A percentile compares a stretch with the other conserved stretches of the same genome.
Conservation (phyloP, 1,140 invertebrate genomes). For the Atta cephalotes region DNA sequence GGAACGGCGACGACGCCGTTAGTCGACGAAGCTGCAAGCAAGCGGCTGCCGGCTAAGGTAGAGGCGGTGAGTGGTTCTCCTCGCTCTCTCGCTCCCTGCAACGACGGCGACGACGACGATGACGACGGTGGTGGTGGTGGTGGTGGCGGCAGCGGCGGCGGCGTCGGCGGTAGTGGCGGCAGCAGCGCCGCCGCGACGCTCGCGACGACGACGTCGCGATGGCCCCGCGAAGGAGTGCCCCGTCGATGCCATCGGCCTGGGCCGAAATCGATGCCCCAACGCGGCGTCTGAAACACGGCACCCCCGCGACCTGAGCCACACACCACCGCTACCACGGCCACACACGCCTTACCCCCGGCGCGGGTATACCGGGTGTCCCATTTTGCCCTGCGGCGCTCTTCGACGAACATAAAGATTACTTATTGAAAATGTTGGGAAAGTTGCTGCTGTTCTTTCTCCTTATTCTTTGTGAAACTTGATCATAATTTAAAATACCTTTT, state of each 20-base stretch:
- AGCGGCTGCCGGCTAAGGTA: slow-evolving; percentile 34
- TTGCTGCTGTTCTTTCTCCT: slow-evolving; percentile 27
- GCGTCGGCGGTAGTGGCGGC: slow-evolving; percentile 27
- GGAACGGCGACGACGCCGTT: slow-evolving; percentile 61
- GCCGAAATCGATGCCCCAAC: slow-evolving; percentile 76
- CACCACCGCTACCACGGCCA: slow-evolving; percentile 67
- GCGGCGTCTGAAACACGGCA: slow-evolving; percentile 76
- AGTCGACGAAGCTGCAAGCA: slow-evolving; percentile 46
- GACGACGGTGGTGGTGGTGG: neutral
- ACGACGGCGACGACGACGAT: slow-evolving; percentile 11
- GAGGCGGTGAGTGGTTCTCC: neutral
- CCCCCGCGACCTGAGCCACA: slow-evolving; percentile 76
- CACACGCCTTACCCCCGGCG: slow-evolving; percentile 61
- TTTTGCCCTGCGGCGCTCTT: slow-evolving; percentile 26
- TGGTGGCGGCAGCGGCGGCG: slow-evolving; percentile 59
- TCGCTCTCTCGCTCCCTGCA: slow-evolving; percentile 16
- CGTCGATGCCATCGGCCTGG: slow-evolving; percentile 75
- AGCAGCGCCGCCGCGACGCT: slow-evolving; percentile 66
- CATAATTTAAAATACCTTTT: neutral
- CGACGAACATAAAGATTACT: slow-evolving; percentile 33
- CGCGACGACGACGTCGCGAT: slow-evolving; percentile 63
- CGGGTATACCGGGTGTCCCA: slow-evolving; percentile 57
- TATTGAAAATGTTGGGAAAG: neutral
- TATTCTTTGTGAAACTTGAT: neutral
- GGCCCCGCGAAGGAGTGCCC: slow-evolving; percentile 65